These are phyloP conservation scores for Drosophila sulfurigaster DNA, from an alignment of 1,140 invertebrate genomes.

Conservation along the genomic window DNA sequence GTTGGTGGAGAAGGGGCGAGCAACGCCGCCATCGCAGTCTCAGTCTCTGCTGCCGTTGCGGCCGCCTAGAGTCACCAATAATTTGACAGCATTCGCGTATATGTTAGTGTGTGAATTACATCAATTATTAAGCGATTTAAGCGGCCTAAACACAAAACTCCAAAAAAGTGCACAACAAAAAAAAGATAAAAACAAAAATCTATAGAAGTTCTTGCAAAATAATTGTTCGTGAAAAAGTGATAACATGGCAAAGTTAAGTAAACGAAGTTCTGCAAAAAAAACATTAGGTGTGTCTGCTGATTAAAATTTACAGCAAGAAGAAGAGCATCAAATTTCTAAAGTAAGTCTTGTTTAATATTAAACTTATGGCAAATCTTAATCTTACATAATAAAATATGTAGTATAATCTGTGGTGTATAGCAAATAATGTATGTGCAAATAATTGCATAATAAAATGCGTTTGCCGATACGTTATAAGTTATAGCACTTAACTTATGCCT, in stretches of 20 bases:
- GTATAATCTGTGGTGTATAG: not conserved
- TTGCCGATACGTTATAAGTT: slow-evolving; percentile 2
- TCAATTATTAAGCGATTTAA: slow-evolving; percentile 41
- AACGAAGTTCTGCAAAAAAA: not conserved
- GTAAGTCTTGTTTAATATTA: slow-evolving; percentile 22
- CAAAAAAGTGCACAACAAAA: slow-evolving; percentile 32
- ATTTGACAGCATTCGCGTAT: slow-evolving; percentile 29
- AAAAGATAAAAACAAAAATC: slow-evolving; percentile 7
- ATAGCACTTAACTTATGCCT: not conserved
- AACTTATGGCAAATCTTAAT: not conserved
- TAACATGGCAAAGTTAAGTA: slow-evolving; percentile 1
- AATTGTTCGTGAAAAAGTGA: not conserved
- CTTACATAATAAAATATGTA: slow-evolving; percentile 47
- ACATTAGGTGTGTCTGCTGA: slow-evolving; percentile 1
- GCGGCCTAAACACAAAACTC: slow-evolving; percentile 19
- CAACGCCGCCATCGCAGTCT: slow-evolving; percentile 16
- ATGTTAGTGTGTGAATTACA: slow-evolving; percentile 46
- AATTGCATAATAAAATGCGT: slow-evolving; percentile 48
- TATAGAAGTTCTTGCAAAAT: not conserved
- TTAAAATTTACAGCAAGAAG: too few species aligned
- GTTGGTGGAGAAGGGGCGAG: slow-evolving; percentile 29
- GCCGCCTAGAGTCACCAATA: slow-evolving; percentile 49
- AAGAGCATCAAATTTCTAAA: not conserved
- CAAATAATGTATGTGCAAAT: slow-evolving; percentile 1
- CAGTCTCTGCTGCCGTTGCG: slow-evolving; percentile 27